phyloP scores from a whole-genome alignment of 2,113 vertebrate species.

The Oncorhynchus mykiss region DNA sequence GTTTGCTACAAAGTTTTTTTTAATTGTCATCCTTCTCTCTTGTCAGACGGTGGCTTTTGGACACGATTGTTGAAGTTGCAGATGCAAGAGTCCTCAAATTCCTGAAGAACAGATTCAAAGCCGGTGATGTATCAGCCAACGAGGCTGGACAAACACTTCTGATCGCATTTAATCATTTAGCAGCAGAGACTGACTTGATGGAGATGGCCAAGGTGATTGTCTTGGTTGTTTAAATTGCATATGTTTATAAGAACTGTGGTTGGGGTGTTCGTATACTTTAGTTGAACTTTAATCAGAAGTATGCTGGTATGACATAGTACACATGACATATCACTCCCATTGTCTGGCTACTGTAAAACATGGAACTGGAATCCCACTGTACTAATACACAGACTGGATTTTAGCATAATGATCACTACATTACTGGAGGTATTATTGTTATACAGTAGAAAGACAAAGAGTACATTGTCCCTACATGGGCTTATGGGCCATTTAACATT shows the following conservation, averaged over 20 bases:
- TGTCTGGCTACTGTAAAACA: no score
- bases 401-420: no score
- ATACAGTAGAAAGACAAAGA: no score
- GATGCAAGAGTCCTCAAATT: slow-evolving; percentile 75
- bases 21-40: slow-evolving; percentile 5
- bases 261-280: no score
- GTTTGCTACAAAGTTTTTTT: neutral
- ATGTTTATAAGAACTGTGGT: no score
- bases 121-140: slow-evolving; percentile 51
- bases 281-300: no score
- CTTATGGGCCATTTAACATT: neutral
- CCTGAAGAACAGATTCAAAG: slow-evolving; percentile 70
- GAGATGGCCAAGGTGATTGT: slow-evolving; percentile 66
- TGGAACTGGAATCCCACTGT: no score
- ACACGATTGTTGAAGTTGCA: slow-evolving; percentile 63
- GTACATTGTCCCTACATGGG: no score
- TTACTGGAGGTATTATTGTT: no score
- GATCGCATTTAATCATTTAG: slow-evolving; percentile 68
- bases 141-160: slow-evolving; percentile 71
- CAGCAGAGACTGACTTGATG: slow-evolving; percentile 61
- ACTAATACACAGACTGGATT: no score
- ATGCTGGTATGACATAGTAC: no score
- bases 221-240: neutral
- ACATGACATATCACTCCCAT: no score
- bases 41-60: slow-evolving; percentile 77